Evolutionary conservation across 2,113 vertebrate species (phyloP).

Genomic region (Nothocercus nigrocapillus): DNA sequence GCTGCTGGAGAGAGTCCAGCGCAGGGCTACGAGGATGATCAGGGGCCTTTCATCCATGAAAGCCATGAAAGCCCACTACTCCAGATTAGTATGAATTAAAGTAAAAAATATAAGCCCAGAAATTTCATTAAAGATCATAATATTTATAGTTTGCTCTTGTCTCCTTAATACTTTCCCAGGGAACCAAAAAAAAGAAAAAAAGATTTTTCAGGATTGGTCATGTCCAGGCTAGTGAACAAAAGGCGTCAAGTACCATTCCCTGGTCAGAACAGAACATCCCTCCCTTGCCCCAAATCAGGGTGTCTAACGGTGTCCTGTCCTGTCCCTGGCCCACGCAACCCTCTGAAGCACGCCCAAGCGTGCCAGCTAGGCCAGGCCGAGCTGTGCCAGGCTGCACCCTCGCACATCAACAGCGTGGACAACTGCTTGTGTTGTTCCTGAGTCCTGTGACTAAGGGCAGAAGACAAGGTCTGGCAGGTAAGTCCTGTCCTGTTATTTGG

Average conservation of each 20-base stretch:
- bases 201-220: neutral
- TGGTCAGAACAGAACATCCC: neutral
- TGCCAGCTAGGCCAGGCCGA: neutral
- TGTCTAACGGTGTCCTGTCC: neutral
- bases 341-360: no score
- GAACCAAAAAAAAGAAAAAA: no score
- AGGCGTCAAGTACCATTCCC: neutral
- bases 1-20: no score
- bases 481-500: neutral
- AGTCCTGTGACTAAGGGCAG: neutral
- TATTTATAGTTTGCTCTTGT: neutral
- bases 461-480: neutral
- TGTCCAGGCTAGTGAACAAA: neutral
- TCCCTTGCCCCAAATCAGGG: neutral
- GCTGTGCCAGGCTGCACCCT: neutral
- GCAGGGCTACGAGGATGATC: no score
- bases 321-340: no score
- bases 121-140: neutral
- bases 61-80: no score
- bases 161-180: no score
- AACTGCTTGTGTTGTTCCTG: neutral
- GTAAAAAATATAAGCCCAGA: neutral
- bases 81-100: neutral
- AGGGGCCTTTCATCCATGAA: no score
- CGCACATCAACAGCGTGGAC: neutral